Conservation (phyloP, 1,140 invertebrate genomes). For the Coenobita brevimanus region DNA sequence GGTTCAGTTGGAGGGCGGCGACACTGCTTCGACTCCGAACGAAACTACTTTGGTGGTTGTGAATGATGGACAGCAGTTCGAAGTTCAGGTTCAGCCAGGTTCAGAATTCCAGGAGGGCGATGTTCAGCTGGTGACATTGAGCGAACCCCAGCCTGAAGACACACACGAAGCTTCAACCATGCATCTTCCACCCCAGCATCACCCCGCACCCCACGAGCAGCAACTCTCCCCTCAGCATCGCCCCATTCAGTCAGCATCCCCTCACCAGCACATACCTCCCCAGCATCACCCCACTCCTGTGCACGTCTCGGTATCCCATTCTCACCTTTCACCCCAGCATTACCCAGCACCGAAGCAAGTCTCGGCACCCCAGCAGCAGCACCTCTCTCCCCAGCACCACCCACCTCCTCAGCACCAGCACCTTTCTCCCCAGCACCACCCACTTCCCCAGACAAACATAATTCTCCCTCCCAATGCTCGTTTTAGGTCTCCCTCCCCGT, state of each 20-base stretch:
- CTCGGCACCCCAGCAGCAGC: background rate
- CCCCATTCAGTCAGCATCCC: background rate
- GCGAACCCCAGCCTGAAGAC: too few relatives aligned
- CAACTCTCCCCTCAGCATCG: too few relatives aligned
- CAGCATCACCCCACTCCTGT: background rate
- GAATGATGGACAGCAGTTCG: too few relatives aligned
- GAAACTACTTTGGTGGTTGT: too few relatives aligned
- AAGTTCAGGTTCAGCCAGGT: too few relatives aligned
- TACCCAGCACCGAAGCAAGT: background rate
- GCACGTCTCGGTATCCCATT: background rate
- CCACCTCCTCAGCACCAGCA: background rate
- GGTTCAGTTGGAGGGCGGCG: too few relatives aligned
- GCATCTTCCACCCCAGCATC: too few relatives aligned
- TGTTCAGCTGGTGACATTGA: too few relatives aligned
- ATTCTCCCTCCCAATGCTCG: background rate
- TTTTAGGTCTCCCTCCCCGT: background rate
- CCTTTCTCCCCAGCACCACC: constrained; percentile 3
- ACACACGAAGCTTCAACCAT: too few relatives aligned
- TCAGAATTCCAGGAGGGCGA: too few relatives aligned
- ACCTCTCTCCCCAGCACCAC: constrained; percentile 3
- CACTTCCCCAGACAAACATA: background rate
- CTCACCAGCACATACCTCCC: background rate
- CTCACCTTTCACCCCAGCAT: constrained; percentile 34
- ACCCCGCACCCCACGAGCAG: too few relatives aligned
- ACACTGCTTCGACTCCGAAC: too few relatives aligned